phyloP scores from a whole-genome alignment of 1,140 invertebrate genomes.

The Drosophila bocqueti region DNA sequence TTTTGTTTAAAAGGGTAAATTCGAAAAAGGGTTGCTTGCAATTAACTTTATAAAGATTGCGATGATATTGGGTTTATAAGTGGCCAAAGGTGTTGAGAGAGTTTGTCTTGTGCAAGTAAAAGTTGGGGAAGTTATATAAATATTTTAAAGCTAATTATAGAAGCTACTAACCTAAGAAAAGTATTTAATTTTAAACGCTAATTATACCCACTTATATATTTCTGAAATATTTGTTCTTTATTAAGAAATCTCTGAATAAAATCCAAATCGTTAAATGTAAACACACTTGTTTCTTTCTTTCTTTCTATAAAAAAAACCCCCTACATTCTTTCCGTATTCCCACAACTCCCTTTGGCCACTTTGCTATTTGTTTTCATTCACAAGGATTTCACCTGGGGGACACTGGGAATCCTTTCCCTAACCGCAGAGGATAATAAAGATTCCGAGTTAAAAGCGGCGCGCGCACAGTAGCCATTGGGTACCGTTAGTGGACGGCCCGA shows the following conservation, averaged over 20 bases:
- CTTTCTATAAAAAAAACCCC: not conserved
- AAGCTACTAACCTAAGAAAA: too few species aligned
- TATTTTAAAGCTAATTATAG: too few species aligned
- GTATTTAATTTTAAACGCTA: too few species aligned
- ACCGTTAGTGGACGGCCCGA: slow-evolving; percentile 63
- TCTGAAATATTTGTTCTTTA: not conserved
- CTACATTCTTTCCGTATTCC: not conserved
- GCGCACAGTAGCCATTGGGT: slow-evolving; percentile 72
- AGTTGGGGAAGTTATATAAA: not conserved
- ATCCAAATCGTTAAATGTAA: not conserved
- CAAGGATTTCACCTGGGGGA: slow-evolving; percentile 56
- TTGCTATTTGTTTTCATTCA: slow-evolving; percentile 47
- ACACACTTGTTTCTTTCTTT: not conserved
- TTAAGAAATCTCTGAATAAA: not conserved
- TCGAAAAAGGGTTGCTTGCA: not conserved
- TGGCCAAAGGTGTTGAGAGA: slow-evolving; percentile 1
- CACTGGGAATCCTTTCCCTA: slow-evolving; percentile 21
- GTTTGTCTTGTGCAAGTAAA: not conserved
- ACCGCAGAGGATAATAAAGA: slow-evolving; percentile 72
- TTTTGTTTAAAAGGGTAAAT: not conserved
- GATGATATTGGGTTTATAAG: not conserved
- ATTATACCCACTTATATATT: too few species aligned
- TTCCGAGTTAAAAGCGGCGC: slow-evolving; percentile 60
- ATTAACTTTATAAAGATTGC: slow-evolving; percentile 8
- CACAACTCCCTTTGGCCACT: slow-evolving; percentile 21